Percentiles rank a stretch among this genome's conserved stretches.
phyloP scores from a whole-genome alignment of 2,888 invertebrate species.

The Drosophila parthenogenetica region DNA sequence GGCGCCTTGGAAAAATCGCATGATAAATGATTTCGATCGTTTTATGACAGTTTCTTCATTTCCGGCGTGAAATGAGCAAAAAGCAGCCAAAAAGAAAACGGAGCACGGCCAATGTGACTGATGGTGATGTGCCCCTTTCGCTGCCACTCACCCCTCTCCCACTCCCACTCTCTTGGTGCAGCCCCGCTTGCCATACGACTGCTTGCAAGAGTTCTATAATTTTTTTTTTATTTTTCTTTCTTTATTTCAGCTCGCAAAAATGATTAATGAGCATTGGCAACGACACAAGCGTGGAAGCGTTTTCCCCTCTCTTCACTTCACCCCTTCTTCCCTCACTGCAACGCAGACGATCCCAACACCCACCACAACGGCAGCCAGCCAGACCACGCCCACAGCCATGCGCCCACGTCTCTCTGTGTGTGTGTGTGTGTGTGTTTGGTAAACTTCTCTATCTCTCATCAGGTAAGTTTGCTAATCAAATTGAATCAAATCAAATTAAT shows the following conservation, averaged over 20 bases:
- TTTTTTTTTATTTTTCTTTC: not conserved
- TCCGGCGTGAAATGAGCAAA: conserved; percentile 79
- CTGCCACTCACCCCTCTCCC: not conserved
- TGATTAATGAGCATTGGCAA: conserved; percentile 77
- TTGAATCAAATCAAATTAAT: conserved; percentile 81
- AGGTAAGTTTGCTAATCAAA: conserved; percentile 69
- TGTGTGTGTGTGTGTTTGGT: not conserved
- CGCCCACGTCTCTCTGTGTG: conserved; percentile 37
- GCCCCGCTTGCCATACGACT: conserved; percentile 12
- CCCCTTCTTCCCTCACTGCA: not conserved
- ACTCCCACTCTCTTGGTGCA: not conserved
- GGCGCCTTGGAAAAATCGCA: conserved; percentile 66
- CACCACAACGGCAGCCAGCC: conserved; percentile 42
- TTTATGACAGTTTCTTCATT: conserved; percentile 84
- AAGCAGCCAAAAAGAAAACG: conserved; percentile 45
- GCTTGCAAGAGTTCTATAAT: conserved; percentile 1
- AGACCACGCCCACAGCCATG: conserved; percentile 36
- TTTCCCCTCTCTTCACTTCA: not conserved
- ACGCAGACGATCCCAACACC: conserved; percentile 48
- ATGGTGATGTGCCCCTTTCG: conserved; percentile 38
- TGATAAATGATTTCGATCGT: conserved; percentile 83
- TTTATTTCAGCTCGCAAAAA: conserved; percentile 47
- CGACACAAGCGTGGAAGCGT: conserved; percentile 36
- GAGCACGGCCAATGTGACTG: conserved; percentile 50
- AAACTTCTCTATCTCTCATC: conserved; percentile 55